These are phyloP conservation scores for Elephas maximus DNA, from an alignment of 2,113 vertebrate species.

Conservation along the genomic window DNA sequence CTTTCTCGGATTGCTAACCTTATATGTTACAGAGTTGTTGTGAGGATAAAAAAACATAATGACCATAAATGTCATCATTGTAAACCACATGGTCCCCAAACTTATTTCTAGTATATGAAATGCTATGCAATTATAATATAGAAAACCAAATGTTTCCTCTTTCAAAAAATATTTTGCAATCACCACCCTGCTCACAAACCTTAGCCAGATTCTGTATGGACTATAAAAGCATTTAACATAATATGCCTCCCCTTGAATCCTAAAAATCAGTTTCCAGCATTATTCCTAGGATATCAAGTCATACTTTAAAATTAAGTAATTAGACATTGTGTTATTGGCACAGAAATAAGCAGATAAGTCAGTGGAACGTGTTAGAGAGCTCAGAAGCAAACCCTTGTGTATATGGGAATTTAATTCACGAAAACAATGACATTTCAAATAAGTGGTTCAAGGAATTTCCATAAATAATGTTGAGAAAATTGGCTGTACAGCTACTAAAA, in stretches of 20 bases:
- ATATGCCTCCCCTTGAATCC: background rate
- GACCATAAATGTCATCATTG: background rate
- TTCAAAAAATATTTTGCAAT: constrained; percentile 41
- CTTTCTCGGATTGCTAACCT: background rate
- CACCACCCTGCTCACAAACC: background rate
- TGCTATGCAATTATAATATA: background rate
- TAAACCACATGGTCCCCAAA: background rate
- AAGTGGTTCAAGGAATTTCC: constrained; percentile 5
- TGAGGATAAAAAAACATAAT: background rate
- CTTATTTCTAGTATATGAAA: background rate
- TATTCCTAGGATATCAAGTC: constrained; percentile 29
- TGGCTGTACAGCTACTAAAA: background rate
- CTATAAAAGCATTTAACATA: background rate
- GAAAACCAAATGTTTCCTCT: constrained; percentile 37
- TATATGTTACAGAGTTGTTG: background rate
- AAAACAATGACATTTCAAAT: constrained; percentile 58
- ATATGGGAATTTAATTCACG: constrained; percentile 16
- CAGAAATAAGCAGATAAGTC: constrained; percentile 30
- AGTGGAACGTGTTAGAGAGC: background rate
- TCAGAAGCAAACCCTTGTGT: constrained; percentile 31
- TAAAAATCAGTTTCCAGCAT: background rate
- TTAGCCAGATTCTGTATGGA: background rate
- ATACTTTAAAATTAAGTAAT: constrained; percentile 39
- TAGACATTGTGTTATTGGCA: background rate
- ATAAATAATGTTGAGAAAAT: constrained; percentile 7